Evolutionary conservation across 2,113 vertebrate species (phyloP).

Genomic region (Zosterops hypoxanthus): DNA sequence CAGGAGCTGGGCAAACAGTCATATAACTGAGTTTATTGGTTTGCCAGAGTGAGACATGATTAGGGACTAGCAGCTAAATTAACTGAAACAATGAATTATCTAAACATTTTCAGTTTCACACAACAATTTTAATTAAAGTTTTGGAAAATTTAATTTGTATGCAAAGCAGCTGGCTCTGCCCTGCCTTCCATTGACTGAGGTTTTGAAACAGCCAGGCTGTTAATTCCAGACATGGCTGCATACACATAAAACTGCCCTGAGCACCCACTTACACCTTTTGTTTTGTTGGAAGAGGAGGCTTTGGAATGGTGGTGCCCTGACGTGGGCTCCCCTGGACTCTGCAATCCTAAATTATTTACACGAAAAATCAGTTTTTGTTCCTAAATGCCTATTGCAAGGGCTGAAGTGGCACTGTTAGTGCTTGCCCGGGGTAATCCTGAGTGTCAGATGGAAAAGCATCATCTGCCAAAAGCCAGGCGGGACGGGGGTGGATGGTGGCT

Average conservation of each 20-base stretch:
- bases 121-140: conserved; percentile 48
- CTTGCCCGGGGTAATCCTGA: rapidly evolving
- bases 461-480: background rate
- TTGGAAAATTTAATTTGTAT: conserved; percentile 53
- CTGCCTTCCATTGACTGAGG: background rate
- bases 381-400: background rate
- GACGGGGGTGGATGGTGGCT: background rate
- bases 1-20: background rate
- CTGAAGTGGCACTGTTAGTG: background rate
- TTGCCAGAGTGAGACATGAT: background rate
- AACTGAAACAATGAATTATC: background rate
- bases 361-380: background rate
- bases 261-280: background rate
- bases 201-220: background rate
- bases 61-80: background rate
- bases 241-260: background rate
- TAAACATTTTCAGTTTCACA: conserved; percentile 16
- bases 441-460: background rate
- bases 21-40: background rate
- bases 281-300: background rate
- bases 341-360: background rate
- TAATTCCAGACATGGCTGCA: background rate
- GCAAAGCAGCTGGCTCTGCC: conserved; percentile 48
- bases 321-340: background rate
- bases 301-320: background rate